Evolutionary conservation across 2,113 vertebrate genomes (phyloP).

Genomic region (cattle (Bos taurus)): DNA sequence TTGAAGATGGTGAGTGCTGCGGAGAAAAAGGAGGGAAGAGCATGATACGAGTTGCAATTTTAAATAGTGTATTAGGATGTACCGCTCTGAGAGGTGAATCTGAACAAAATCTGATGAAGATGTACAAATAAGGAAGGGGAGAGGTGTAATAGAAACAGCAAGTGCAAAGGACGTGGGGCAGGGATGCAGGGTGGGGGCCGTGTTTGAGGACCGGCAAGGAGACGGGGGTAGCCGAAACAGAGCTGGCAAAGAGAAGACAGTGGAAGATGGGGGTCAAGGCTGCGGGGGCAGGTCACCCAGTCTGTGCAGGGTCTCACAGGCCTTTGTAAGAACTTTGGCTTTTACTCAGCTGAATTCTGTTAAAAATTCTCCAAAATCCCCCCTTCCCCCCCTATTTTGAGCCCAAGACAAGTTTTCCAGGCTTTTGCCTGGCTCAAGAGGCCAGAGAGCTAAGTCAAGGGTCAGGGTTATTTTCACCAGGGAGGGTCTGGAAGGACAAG

Average conservation of each 20-base stretch:
- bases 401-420: background rate
- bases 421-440: background rate
- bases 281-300: background rate
- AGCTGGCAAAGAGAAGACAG: background rate
- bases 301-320: background rate
- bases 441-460: background rate
- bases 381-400: background rate
- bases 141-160: background rate
- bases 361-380: background rate
- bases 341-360: background rate
- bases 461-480: background rate
- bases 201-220: background rate
- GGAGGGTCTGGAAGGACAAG: background rate
- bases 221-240: background rate
- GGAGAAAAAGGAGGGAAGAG: background rate
- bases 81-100: background rate
- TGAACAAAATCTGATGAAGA: background rate
- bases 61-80: background rate
- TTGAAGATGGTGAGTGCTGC: background rate
- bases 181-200: accelerated
- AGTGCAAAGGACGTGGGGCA: background rate
- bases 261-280: background rate
- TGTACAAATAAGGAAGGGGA: background rate
- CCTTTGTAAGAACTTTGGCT: background rate
- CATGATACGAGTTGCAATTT: background rate